A percentile compares a stretch with the other conserved stretches of the same genome.
Conservation (phyloP, 1,140 invertebrate species). For the Drosophila nasuta region DNA sequence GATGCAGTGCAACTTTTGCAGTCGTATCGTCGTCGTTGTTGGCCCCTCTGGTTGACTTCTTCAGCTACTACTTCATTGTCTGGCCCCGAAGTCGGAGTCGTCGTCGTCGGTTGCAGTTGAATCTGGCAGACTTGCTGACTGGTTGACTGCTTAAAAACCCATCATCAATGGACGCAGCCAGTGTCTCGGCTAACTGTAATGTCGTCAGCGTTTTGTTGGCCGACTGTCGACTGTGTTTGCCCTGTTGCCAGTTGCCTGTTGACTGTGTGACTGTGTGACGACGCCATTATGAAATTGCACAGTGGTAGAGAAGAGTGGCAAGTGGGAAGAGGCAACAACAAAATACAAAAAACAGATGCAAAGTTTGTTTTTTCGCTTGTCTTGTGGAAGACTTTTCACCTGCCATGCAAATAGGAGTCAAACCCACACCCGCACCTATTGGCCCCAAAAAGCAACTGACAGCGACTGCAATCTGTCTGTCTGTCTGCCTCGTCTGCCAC, state of each 20-base stretch:
- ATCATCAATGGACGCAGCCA: conserved; percentile 50
- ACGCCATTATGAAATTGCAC: conserved; percentile 77
- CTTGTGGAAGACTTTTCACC: conserved; percentile 71
- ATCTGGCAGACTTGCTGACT: conserved; percentile 29
- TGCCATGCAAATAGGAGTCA: conserved; percentile 69
- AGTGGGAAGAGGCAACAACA: conserved; percentile 9
- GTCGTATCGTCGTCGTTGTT: not conserved
- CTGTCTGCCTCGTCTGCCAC: conserved; percentile 12
- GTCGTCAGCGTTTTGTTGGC: conserved; percentile 67
- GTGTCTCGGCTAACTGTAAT: conserved; percentile 70
- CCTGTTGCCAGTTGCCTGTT: conserved; percentile 4
- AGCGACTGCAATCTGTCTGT: conserved; percentile 46
- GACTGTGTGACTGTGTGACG: conserved; percentile 59
- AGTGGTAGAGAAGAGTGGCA: conserved; percentile 20
- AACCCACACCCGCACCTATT: conserved; percentile 33
- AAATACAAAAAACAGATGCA: conserved; percentile 63
- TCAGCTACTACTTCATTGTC: conserved; percentile 2
- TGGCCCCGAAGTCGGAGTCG: conserved; percentile 5
- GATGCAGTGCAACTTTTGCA: conserved; percentile 4
- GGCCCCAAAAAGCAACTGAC: conserved; percentile 8
- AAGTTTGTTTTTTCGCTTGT: conserved; percentile 72
- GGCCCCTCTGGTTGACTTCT: not conserved
- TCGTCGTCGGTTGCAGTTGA: not conserved
- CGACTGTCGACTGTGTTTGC: conserved; percentile 28
- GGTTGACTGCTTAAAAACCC: conserved; percentile 47